A percentile compares a stretch with the other conserved stretches of the same genome.
phyloP scores from a whole-genome alignment of 2,888 invertebrate species.

The Patella ulyssiponensis region DNA sequence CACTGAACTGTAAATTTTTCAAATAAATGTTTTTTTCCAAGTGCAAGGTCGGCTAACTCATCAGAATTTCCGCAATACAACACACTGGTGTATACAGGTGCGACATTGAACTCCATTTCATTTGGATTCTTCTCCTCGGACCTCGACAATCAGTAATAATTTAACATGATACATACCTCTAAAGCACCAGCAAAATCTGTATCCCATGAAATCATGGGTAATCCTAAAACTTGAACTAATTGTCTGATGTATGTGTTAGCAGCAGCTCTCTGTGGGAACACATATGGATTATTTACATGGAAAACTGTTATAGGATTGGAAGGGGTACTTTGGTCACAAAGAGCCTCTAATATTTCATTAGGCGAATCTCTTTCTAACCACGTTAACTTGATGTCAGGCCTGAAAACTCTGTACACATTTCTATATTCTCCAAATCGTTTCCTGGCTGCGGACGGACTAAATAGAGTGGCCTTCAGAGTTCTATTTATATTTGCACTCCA shows the following conservation, averaged over 20 bases:
- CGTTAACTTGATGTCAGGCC: conserved; percentile 16
- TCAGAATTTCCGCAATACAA: too few species aligned
- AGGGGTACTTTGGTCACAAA: conserved; percentile 22
- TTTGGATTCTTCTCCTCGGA: too few species aligned
- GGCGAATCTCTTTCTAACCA: conserved; percentile 16
- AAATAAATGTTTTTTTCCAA: too few species aligned
- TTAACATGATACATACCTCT: conserved; percentile 13
- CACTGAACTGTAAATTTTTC: too few species aligned
- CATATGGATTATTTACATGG: conserved; percentile 23
- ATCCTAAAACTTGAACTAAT: conserved; percentile 16
- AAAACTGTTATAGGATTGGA: conserved; percentile 21
- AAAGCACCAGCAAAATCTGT: conserved; percentile 17
- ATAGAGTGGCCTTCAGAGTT: neutral
- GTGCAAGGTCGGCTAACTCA: too few species aligned
- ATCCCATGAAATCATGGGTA: conserved; percentile 27
- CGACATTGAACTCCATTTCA: too few species aligned
- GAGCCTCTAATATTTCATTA: conserved; percentile 22
- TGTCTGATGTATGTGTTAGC: conserved; percentile 23
- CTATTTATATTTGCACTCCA: neutral
- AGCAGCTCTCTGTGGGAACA: conserved; percentile 10
- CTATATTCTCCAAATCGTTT: conserved; percentile 24
- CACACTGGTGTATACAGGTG: too few species aligned
- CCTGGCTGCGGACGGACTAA: neutral
- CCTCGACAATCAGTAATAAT: too few species aligned
- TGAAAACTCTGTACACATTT: conserved; percentile 26